Conservation (phyloP, 2,113 vertebrate genomes). For the Poeciliopsis prolifica region DNA sequence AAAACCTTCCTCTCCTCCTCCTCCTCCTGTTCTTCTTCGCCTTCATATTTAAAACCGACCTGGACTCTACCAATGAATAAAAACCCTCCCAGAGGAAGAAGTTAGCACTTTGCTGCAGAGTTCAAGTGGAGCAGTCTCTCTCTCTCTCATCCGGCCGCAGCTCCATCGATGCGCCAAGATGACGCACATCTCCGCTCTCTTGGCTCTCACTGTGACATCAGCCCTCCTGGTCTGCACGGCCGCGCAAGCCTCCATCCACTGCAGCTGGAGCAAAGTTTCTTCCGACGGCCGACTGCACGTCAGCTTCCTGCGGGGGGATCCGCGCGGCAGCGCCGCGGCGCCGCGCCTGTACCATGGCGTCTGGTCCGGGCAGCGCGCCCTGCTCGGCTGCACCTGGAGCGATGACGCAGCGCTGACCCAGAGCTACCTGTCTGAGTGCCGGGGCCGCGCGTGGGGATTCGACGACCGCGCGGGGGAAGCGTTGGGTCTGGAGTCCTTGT, state of each 20-base stretch:
- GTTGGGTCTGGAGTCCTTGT: constrained; percentile 25
- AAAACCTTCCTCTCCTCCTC: neutral
- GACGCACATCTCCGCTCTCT: constrained; percentile 38
- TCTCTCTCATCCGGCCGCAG: neutral
- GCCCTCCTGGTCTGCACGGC: constrained; percentile 9
- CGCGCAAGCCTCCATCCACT: constrained; percentile 50
- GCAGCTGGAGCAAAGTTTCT: constrained; percentile 56
- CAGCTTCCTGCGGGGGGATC: constrained; percentile 69
- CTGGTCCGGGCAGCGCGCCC: constrained; percentile 69
- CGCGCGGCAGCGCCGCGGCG: constrained; percentile 10
- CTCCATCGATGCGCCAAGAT: constrained; percentile 22
- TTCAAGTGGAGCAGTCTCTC: neutral
- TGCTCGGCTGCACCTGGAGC: constrained; percentile 73
- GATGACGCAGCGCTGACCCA: constrained; percentile 45
- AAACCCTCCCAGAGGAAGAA: neutral
- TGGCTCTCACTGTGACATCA: constrained; percentile 16
- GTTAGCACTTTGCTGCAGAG: neutral
- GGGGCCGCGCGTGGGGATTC: constrained; percentile 45
- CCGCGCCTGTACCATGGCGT: constrained; percentile 72
- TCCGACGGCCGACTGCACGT: constrained; percentile 38
- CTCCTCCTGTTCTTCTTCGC: constrained; percentile 5
- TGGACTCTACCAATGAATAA: constrained; percentile 1
- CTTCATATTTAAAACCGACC: constrained; percentile 42
- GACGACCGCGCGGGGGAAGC: constrained; percentile 6
- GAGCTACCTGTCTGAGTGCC: constrained; percentile 70